Base-by-base conservation (phyloP, 1,140 invertebrate species). In the Maniola jurtina region DNA sequence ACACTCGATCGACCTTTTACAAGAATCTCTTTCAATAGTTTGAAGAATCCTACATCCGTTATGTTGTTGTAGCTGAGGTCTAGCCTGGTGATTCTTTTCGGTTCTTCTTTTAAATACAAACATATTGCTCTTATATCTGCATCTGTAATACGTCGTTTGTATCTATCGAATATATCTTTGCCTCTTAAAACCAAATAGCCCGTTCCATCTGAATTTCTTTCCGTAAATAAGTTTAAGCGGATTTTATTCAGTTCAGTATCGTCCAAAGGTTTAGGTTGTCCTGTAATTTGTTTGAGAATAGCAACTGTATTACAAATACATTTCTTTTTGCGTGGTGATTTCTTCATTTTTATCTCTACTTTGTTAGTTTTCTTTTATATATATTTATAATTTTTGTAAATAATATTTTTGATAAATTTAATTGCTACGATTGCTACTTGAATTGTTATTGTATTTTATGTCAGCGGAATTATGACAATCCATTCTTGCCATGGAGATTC, bases 51-150 rank as follows among this genome's bases (percentile, higher is more conserved):
- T 13, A 68, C 61, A 66, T 92, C 88, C 0, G 88, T 91, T 9
- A 94, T 91, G 61, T 89, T 58, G 62, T 94, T 94, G 68, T 92
- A 93, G 13, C 88, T 79, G 14, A 94, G 79, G 70, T 92, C 91
- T 2, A 94, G 5, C 33, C 82, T 89, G 0, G 82, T 87, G 6
- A 94, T 86, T 45, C 83, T 72, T 55, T 89, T 79, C 4, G 86
- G 78, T 67, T 89, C 73, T 40, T 87, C 75, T 48, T 73, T 74
- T 1, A 93, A 62, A 66, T 93, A 93, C 6, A 77, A 33, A 14
- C 81, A 77, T 8, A 94, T 85, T 33, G 85, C 81, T 42, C 75
- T 72, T 8, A 93, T 85, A 62, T 93, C 93, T 13, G 71, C 66
- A 58, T 92, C 86, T 14, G 76, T 60, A 11, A 94, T 79, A 40